Evolutionary conservation across 2,888 invertebrate species (phyloP).

Genomic region (Synergus gifuensis): DNA sequence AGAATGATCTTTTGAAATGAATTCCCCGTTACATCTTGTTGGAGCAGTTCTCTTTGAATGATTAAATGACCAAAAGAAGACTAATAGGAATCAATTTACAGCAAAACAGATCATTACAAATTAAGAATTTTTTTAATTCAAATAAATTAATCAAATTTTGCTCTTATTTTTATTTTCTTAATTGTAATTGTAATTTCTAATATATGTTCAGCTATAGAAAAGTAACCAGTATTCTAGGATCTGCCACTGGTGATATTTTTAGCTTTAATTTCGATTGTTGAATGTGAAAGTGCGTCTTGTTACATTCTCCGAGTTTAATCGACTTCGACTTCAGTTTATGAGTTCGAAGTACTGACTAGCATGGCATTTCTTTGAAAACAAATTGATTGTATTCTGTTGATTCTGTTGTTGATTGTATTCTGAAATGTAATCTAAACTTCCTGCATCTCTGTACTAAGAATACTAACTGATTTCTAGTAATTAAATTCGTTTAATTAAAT

Average conservation of each 20-base stretch:
- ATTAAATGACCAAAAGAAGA: neutral
- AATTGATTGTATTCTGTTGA: neutral
- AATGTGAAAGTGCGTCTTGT: constrained; percentile 2
- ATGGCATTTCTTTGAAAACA: constrained; percentile 1
- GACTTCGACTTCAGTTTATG: constrained; percentile 6
- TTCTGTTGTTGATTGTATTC: neutral
- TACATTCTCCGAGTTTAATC: neutral
- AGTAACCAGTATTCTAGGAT: too few species aligned
- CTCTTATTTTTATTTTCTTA: too few species aligned
- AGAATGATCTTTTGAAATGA: neutral
- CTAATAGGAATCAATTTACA: neutral
- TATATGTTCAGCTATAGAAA: too few species aligned
- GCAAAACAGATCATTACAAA: neutral
- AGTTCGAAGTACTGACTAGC: constrained; percentile 2
- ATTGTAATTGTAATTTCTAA: too few species aligned
- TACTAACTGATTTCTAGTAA: too few species aligned
- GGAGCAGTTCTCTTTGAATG: neutral
- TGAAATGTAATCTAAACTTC: neutral
- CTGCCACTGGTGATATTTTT: too few species aligned
- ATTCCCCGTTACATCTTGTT: neutral
- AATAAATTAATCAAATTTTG: too few species aligned
- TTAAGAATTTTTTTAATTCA: too few species aligned
- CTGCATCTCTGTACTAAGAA: neutral
- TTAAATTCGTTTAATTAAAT: neutral
- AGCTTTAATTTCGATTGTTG: neutral